Evolutionary conservation across 92 coral and sea anemone genomes (phyloP).

Genomic region (Parazoanthus swiftii): DNA sequence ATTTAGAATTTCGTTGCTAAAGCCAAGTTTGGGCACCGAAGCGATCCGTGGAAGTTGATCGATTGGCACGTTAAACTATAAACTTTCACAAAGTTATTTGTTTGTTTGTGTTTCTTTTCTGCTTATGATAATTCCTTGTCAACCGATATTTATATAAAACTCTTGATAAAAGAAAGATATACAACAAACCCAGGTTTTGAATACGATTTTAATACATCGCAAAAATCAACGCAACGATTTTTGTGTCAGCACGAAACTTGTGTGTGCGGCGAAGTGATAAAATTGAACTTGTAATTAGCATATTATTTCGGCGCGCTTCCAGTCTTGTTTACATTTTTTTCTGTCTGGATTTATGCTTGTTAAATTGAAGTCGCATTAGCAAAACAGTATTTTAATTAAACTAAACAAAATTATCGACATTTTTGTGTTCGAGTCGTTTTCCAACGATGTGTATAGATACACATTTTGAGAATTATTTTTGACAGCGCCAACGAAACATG

Average conservation of each 20-base stretch:
- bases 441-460: slow-evolving; percentile 11
- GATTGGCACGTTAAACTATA: slow-evolving; percentile 14
- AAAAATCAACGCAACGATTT: not conserved
- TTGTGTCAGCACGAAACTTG: not conserved
- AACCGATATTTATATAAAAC: no score
- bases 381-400: not conserved
- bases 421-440: not conserved
- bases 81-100: slow-evolving; percentile 19
- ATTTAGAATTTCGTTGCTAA: slow-evolving; percentile 25
- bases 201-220: slow-evolving; percentile 18
- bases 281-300: slow-evolving; percentile 4
- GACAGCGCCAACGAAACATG: slow-evolving; percentile 27
- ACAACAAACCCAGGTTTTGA: slow-evolving; percentile 21
- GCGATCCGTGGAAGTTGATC: slow-evolving; percentile 36
- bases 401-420: no score
- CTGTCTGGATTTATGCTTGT: slow-evolving; percentile 13
- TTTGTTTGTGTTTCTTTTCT: not conserved
- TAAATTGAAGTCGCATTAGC: slow-evolving; percentile 4
- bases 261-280: not conserved
- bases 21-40: slow-evolving; percentile 32
- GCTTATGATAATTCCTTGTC: no score
- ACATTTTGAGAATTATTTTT: slow-evolving; percentile 18
- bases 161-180: no score
- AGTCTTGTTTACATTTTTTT: slow-evolving; percentile 19
- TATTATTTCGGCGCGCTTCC: slow-evolving; percentile 4